phyloP scores from a whole-genome alignment of 2,797 vertebrate species.

The Loris lydekkerianus region DNA sequence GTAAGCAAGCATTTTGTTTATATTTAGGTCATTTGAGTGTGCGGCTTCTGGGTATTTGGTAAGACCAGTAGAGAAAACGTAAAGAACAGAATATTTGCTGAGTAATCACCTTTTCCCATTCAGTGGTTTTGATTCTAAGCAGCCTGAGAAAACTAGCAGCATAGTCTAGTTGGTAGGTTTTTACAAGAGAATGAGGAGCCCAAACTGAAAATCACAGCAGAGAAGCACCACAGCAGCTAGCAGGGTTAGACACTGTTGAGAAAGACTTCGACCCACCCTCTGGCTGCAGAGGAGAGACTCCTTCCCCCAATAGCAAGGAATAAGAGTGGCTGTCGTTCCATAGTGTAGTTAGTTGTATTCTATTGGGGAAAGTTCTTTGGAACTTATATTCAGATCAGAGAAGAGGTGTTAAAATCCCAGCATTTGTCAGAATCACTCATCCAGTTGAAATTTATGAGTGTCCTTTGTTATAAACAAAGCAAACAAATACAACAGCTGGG shows the following conservation, averaged over 20 bases:
- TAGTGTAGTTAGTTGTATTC: neutral
- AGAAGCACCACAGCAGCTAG: neutral
- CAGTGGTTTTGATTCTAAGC: constrained; percentile 25
- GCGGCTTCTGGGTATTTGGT: constrained; percentile 13
- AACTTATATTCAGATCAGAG: neutral
- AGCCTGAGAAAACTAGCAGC: constrained; percentile 41
- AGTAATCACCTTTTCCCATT: constrained; percentile 26
- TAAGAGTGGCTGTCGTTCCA: neutral
- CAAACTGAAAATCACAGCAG: neutral
- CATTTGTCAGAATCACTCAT: neutral
- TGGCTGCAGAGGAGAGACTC: neutral
- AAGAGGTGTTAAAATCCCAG: constrained; percentile 1
- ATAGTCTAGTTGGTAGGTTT: neutral
- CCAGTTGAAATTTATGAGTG: neutral
- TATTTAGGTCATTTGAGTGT: constrained; percentile 30
- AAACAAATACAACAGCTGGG: neutral
- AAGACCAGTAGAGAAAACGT: constrained; percentile 62
- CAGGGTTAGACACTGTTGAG: neutral
- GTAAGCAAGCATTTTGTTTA: constrained; percentile 63
- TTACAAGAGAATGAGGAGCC: neutral
- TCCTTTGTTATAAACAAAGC: neutral
- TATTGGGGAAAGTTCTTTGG: constrained; percentile 3
- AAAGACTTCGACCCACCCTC: neutral
- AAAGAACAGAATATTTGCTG: constrained; percentile 55
- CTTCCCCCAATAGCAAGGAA: neutral